Conservation (phyloP, 2,797 vertebrate genomes). For the Propithecus deckenii region DNA sequence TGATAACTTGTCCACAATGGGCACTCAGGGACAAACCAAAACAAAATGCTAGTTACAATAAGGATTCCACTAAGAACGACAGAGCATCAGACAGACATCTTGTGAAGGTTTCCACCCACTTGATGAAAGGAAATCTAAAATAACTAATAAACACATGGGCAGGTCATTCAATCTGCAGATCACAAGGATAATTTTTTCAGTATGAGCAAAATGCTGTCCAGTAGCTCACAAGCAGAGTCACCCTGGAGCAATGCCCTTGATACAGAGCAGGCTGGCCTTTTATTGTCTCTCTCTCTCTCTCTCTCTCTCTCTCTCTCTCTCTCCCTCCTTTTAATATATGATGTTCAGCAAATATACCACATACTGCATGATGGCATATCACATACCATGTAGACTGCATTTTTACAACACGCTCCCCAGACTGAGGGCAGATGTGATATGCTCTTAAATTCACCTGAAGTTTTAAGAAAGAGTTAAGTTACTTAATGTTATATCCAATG, state of each 20-base stretch:
- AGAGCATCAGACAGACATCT: background rate
- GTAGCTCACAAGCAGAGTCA: constrained; percentile 37
- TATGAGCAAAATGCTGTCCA: constrained; percentile 43
- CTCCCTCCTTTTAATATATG: background rate
- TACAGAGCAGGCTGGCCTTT: constrained; percentile 28
- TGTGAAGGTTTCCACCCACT: background rate
- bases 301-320: background rate
- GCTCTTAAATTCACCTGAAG: constrained; percentile 25
- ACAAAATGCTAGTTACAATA: background rate
- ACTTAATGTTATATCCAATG: background rate
- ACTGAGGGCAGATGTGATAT: background rate
- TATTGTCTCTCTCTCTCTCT: background rate
- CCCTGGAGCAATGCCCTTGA: constrained; percentile 25
- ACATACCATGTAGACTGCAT: background rate
- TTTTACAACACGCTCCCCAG: constrained; percentile 18
- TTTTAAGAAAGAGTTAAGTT: constrained; percentile 22
- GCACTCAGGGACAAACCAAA: background rate
- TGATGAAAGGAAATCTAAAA: constrained; percentile 15
- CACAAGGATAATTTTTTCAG: constrained; percentile 36
- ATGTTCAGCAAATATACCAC: background rate
- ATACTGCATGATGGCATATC: background rate
- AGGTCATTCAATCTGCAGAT: background rate
- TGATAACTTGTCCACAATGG: background rate
- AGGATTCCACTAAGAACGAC: background rate
- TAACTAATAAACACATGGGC: constrained; percentile 27